Percentiles rank a stretch among this genome's conserved stretches.
These are phyloP conservation scores for Chlamydotis undulata DNA, from an alignment of 2,113 vertebrate species.

Conservation along the genomic window DNA sequence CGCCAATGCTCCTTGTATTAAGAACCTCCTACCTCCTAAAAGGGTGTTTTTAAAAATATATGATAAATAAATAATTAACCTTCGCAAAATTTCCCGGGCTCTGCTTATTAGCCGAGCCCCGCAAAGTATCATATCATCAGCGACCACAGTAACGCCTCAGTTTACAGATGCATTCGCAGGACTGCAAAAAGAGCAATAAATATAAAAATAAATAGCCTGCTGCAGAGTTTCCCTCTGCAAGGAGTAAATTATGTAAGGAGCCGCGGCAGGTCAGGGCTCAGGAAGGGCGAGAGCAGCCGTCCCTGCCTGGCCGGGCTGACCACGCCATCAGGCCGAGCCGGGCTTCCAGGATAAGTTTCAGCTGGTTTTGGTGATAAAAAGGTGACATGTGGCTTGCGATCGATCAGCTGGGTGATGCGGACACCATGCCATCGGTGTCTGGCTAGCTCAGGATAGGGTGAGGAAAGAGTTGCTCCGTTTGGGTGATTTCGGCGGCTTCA, in stretches of 20 bases:
- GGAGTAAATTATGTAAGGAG: background rate
- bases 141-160: background rate
- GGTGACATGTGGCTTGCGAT: accelerated
- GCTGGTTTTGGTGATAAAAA: background rate
- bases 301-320: background rate
- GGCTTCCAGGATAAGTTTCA: background rate
- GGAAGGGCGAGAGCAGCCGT: background rate
- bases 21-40: background rate
- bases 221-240: background rate
- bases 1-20: background rate
- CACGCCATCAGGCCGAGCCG: accelerated
- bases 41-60: background rate
- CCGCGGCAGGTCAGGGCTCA: background rate
- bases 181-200: background rate
- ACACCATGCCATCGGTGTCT: too few relatives aligned
- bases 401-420: accelerated
- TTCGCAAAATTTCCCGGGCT: background rate
- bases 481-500: accelerated
- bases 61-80: background rate
- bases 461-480: background rate
- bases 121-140: background rate
- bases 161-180: background rate
- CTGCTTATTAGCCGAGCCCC: too few relatives aligned
- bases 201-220: background rate
- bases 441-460: background rate